Evolutionary conservation across 2,888 invertebrate genomes (phyloP).

Genomic region (Trissolcus japonicus): DNA sequence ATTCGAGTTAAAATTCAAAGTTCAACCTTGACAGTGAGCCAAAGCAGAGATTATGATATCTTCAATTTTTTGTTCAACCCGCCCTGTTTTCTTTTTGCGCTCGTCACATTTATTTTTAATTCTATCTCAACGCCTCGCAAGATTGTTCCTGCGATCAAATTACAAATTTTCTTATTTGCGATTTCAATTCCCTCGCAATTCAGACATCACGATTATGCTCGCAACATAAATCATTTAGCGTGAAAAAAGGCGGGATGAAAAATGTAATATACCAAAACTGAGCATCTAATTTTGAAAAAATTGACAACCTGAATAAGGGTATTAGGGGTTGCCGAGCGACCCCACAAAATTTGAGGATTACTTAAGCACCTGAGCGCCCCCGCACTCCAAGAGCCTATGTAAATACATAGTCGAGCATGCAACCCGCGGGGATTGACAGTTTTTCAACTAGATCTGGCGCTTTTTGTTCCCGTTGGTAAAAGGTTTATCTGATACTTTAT

Average conservation of each 20-base stretch:
- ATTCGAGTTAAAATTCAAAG: constrained; percentile 33
- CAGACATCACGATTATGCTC: neutral
- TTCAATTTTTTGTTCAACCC: constrained; percentile 21
- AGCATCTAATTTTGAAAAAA: constrained; percentile 32
- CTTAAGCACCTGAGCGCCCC: constrained; percentile 52
- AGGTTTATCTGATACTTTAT: constrained; percentile 51
- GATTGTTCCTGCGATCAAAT: neutral
- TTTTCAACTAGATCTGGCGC: constrained; percentile 45
- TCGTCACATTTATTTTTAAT: constrained; percentile 20
- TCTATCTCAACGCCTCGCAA: neutral
- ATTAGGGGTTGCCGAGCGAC: constrained; percentile 41
- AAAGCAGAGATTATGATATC: constrained; percentile 38
- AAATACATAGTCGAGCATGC: constrained; percentile 31
- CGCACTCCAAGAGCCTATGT: constrained; percentile 38
- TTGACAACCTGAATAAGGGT: constrained; percentile 43
- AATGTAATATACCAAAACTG: constrained; percentile 2
- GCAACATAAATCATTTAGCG: neutral
- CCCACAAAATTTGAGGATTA: constrained; percentile 48
- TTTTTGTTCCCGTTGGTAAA: constrained; percentile 44
- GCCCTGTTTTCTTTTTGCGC: constrained; percentile 17
- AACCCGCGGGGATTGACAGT: constrained; percentile 48
- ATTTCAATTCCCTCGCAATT: constrained; percentile 1
- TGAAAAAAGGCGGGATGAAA: constrained; percentile 1
- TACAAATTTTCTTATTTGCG: neutral
- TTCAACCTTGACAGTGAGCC: constrained; percentile 48